These are phyloP conservation scores for Anguilla marmorata DNA, from an alignment of 2,797 vertebrate genomes.

Conservation along the genomic window DNA sequence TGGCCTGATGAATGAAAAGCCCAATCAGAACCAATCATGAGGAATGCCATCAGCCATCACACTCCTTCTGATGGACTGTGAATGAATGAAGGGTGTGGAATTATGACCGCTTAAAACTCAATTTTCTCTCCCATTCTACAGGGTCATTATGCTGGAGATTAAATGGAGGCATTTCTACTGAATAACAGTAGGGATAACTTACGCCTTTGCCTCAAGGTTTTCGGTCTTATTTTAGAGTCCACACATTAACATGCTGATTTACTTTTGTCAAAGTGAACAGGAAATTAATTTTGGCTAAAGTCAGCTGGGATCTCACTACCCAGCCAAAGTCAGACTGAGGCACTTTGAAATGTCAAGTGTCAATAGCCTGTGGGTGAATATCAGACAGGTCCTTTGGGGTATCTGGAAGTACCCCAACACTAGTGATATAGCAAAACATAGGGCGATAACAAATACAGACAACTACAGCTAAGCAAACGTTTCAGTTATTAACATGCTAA, in stretches of 20 bases:
- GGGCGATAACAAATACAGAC: background rate
- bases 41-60: background rate
- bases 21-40: background rate
- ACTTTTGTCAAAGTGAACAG: background rate
- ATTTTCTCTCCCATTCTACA: background rate
- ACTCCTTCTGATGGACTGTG: background rate
- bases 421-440: background rate
- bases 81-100: background rate
- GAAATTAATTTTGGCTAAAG: background rate
- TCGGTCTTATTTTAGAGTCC: background rate
- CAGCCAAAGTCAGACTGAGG: background rate
- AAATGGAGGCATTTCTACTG: background rate
- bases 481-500: background rate
- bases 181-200: background rate
- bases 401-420: background rate
- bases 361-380: background rate
- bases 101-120: background rate
- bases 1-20: background rate
- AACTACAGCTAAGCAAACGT: background rate
- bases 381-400: background rate
- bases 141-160: background rate
- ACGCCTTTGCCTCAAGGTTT: background rate
- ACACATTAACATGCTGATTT: background rate
- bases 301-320: background rate
- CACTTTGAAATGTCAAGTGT: background rate